Percentiles rank a stretch among this genome's conserved stretches.
Conservation (phyloP, 2,113 vertebrate genomes). For the Martes martes region DNA sequence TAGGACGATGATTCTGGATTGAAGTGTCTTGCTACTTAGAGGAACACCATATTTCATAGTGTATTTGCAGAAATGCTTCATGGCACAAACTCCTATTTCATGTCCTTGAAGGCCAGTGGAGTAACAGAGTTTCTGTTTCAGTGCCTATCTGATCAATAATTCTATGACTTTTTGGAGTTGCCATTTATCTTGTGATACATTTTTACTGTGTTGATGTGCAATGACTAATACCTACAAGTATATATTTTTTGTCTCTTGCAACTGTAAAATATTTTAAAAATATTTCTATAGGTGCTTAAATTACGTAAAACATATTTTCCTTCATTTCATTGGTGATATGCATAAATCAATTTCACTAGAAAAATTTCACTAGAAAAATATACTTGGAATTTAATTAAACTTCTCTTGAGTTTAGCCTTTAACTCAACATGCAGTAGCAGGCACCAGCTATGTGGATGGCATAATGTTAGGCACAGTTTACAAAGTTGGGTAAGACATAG, state of each 20-base stretch:
- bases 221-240: not conserved
- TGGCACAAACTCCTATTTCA: constrained; percentile 56
- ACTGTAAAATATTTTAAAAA: constrained; percentile 40
- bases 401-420: not conserved
- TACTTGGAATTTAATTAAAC: not conserved
- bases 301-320: not conserved
- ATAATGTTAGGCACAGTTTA: not conserved
- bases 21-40: constrained; percentile 44
- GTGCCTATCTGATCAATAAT: constrained; percentile 64
- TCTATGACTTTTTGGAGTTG: constrained; percentile 38
- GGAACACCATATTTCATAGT: constrained; percentile 58
- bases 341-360: not conserved
- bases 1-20: constrained; percentile 46
- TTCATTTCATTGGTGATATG: constrained; percentile 12
- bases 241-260: not conserved
- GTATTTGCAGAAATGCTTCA: constrained; percentile 64
- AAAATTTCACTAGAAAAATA: constrained; percentile 28
- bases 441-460: not conserved
- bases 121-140: constrained; percentile 58
- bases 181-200: constrained; percentile 46
- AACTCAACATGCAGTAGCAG: not conserved
- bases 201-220: constrained; percentile 29
- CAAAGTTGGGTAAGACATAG: not conserved
- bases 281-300: constrained; percentile 40
- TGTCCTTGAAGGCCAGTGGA: constrained; percentile 47